These are phyloP conservation scores for Clarias macrocephalus DNA, from an alignment of 2,113 vertebrate genomes.

Conservation along the genomic window DNA sequence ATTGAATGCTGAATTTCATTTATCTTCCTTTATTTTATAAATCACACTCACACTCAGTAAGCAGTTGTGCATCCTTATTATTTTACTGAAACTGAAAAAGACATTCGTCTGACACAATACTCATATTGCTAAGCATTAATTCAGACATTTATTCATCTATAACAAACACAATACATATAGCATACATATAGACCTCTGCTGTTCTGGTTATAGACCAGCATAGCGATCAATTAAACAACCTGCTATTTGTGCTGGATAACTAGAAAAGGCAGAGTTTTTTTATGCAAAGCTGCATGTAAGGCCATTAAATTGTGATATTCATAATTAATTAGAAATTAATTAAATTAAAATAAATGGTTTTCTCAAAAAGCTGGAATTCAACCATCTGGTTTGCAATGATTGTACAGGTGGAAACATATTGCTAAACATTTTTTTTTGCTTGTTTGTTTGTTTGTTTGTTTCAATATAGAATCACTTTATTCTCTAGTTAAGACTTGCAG, in stretches of 20 bases:
- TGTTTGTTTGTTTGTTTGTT: too few relatives aligned
- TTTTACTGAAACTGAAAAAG: neutral
- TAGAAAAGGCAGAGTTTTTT: neutral
- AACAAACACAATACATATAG: neutral
- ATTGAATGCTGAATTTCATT: neutral
- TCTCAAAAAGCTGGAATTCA: neutral
- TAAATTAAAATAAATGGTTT: too few relatives aligned
- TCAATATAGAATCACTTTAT: neutral
- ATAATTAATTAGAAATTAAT: neutral
- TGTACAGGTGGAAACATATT: too few relatives aligned
- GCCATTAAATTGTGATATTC: too few relatives aligned
- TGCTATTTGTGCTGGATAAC: neutral
- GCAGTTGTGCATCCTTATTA: neutral
- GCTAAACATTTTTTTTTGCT: neutral
- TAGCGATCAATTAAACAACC: neutral
- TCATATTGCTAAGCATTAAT: neutral
- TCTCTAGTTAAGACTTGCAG: neutral
- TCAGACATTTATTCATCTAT: neutral
- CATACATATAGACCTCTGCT: neutral
- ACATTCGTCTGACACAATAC: neutral
- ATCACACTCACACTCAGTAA: neutral
- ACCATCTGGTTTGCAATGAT: neutral
- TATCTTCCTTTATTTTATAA: neutral
- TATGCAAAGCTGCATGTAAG: neutral
- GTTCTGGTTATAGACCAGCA: neutral